These are phyloP conservation scores for Ceratina japonica DNA, from an alignment of 1,140 invertebrate species.

Conservation along the genomic window DNA sequence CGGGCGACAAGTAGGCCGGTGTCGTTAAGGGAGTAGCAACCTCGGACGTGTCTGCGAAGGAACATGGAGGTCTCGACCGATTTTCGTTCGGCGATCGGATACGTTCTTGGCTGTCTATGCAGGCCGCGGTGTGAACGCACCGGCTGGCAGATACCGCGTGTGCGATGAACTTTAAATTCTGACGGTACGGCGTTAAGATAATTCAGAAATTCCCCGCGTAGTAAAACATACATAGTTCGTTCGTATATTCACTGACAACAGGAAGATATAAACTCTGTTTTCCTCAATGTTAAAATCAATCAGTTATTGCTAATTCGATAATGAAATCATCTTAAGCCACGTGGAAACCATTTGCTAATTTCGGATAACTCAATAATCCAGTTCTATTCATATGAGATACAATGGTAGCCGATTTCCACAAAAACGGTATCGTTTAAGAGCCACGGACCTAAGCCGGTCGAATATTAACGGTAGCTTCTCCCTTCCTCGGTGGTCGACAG, in stretches of 20 bases:
- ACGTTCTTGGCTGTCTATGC: neutral
- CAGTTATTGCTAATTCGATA: neutral
- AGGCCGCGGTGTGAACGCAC: too few relatives aligned
- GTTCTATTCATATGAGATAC: neutral
- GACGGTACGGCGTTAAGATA: too few relatives aligned
- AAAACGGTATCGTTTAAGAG: conserved; percentile 56
- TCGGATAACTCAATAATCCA: neutral
- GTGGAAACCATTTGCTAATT: neutral
- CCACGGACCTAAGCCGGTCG: conserved; percentile 53
- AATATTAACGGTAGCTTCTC: conserved; percentile 60
- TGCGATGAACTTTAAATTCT: too few relatives aligned
- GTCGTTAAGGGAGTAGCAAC: conserved; percentile 60
- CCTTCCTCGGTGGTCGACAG: conserved; percentile 59
- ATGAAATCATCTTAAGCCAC: neutral
- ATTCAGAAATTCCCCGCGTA: too few relatives aligned
- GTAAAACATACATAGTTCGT: too few relatives aligned
- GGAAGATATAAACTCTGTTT: too few relatives aligned
- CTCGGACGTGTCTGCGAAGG: conserved; percentile 44
- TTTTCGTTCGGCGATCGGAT: conserved; percentile 26
- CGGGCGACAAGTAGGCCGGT: conserved; percentile 78
- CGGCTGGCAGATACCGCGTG: too few relatives aligned
- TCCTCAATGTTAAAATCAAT: too few relatives aligned
- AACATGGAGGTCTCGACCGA: conserved; percentile 38
- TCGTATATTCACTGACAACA: too few relatives aligned
- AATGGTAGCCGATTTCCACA: conserved; percentile 25